phyloP scores from a whole-genome alignment of 2,797 vertebrate genomes.

The Rhinatrema bivittatum region DNA sequence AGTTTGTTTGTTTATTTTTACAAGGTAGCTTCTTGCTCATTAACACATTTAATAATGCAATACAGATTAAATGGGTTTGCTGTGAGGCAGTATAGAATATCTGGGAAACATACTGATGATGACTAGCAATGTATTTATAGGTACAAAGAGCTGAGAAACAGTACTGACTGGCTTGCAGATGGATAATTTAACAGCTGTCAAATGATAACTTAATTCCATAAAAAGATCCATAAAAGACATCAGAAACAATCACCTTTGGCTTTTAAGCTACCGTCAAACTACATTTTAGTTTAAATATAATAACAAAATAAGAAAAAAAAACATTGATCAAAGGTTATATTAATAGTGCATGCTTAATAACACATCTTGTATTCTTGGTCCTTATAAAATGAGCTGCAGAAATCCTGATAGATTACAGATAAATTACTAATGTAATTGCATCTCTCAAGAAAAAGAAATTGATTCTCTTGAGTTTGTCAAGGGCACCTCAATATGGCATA shows the following conservation, averaged over 20 bases:
- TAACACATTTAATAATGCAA: too few relatives aligned
- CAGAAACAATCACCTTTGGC: neutral
- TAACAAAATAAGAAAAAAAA: neutral
- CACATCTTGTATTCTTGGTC: neutral
- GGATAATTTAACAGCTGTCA: neutral
- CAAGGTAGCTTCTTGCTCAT: too few relatives aligned
- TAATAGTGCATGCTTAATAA: neutral
- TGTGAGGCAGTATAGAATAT: neutral
- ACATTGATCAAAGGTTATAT: neutral
- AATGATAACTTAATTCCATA: neutral
- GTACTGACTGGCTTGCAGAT: neutral
- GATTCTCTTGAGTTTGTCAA: conserved; percentile 1
- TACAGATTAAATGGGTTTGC: neutral
- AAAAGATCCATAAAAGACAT: neutral
- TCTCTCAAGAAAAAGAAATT: conserved; percentile 8
- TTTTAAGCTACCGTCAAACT: neutral
- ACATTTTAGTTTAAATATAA: too few relatives aligned
- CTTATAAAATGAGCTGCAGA: neutral
- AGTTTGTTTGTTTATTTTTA: too few relatives aligned
- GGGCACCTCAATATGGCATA: neutral
- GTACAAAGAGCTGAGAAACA: neutral
- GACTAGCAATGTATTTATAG: too few relatives aligned
- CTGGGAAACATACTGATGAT: too few relatives aligned
- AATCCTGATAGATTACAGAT: conserved; percentile 3
- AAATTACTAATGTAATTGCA: neutral